Evolutionary conservation across 2,888 invertebrate genomes (phyloP).

Genomic region (Sphaeridia pumilis): DNA sequence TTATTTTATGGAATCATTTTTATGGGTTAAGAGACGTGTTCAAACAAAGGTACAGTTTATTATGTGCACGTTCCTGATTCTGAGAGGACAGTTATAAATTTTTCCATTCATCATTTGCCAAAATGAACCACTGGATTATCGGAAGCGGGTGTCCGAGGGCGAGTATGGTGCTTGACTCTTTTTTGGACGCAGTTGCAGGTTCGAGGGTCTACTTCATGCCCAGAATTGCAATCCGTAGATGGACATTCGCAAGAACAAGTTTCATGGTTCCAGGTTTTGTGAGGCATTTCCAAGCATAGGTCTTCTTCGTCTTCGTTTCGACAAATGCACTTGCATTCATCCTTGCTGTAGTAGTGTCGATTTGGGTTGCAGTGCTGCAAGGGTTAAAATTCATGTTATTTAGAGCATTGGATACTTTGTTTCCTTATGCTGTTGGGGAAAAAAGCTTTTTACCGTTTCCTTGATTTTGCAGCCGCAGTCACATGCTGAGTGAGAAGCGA

Average conservation of each 20-base stretch:
- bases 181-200: conserved; percentile 22
- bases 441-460: conserved; percentile 12
- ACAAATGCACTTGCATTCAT: conserved; percentile 25
- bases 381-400: background rate
- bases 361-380: conserved; percentile 21
- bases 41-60: no score
- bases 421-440: no score
- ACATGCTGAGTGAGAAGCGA: conserved; percentile 21
- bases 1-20: no score
- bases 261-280: conserved; percentile 23
- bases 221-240: conserved; percentile 23
- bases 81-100: no score
- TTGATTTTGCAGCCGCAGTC: conserved; percentile 26
- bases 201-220: conserved; percentile 15
- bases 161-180: no score
- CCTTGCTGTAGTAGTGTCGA: conserved; percentile 18
- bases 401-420: background rate
- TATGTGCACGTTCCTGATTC: no score
- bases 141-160: no score
- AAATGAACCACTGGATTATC: no score
- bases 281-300: conserved; percentile 6
- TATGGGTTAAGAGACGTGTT: no score
- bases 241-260: conserved; percentile 25
- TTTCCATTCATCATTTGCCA: no score
- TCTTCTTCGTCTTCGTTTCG: conserved; percentile 14